Base-by-base conservation (phyloP, 2,797 vertebrate species). In the Hippocampus kuda region DNA sequence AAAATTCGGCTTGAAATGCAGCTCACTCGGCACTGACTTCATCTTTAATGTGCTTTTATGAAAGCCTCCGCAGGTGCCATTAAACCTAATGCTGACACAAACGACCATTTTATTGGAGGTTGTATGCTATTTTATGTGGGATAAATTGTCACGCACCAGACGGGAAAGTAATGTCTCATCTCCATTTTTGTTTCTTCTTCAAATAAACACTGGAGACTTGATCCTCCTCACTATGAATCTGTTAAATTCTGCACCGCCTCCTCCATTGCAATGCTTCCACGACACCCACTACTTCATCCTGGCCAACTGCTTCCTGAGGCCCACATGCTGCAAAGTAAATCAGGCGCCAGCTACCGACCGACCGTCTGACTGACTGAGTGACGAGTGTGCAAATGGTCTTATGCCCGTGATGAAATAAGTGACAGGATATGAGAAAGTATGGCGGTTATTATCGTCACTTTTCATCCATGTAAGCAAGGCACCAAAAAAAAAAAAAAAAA, bases 271-370 rank as follows among this genome's bases (percentile, higher is more conserved):
- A 70, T 81, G 76, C 71, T 79, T 81, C 77, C 78, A 75, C 74
- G 72, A 82, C 87, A 76, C 85, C 87, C 86, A 87, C 87, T 78
- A 79, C 78, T 81, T 73, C 68, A 76, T 80, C 81, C 72, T 46
- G 72, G 80, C 85, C 82, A 83, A 83, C 74, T 85, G 81, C 84
- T 86, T 75, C 70, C 70, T 69, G 65, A 81, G 74, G 81, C 77
- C 78, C 84, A 85, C 80, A 81, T 84, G 79, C 75, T 79, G 75
- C 70, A 80, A 77, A 82, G 68, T 73, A 72, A 84, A 81, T 84
- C 70, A 74, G 79, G 78, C 30, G 65, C 75, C 72, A 24, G 51
- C 51, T n/a, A 54, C 51, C 51, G 15, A 53, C 20, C 20, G 49
- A 53, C 51, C 15, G 51, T n/a, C 22, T 16, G 48, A 77, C 71